Percentiles rank a stretch among this genome's conserved stretches.
Evolutionary conservation across 2,113 vertebrate genomes (phyloP).

Genomic region (Mus pahari): DNA sequence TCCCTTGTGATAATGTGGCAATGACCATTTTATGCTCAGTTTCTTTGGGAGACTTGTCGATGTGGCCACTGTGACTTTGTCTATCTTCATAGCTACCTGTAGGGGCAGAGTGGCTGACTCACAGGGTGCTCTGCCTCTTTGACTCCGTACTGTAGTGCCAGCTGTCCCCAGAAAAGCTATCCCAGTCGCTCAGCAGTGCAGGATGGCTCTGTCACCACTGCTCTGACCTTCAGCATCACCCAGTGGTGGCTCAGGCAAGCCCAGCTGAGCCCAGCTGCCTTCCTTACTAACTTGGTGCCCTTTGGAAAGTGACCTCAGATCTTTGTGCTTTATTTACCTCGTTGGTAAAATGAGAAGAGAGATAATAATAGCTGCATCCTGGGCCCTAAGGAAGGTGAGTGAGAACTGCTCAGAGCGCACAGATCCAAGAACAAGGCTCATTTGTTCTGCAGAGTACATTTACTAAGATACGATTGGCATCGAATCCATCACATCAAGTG

Average conservation of each 20-base stretch:
- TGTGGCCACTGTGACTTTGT: background rate
- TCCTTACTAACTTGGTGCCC: background rate
- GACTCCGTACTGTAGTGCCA: background rate
- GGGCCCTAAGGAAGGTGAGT: slow-evolving; percentile 19
- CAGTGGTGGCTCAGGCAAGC: background rate
- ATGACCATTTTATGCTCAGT: background rate
- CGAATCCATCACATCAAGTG: background rate
- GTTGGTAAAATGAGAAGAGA: slow-evolving; percentile 50
- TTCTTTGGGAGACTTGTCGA: background rate
- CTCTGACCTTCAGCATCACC: background rate
- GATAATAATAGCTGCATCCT: slow-evolving; percentile 44
- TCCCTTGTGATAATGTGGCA: background rate
- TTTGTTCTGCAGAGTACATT: too few species aligned
- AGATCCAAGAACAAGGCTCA: background rate
- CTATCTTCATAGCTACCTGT: slow-evolving; percentile 39
- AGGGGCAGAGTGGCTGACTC: slow-evolving; percentile 59
- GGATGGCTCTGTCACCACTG: background rate
- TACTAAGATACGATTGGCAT: background rate
- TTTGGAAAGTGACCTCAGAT: slow-evolving; percentile 43
- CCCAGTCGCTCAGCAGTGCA: background rate
- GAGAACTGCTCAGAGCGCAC: background rate
- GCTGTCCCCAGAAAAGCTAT: background rate
- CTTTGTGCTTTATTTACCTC: slow-evolving; percentile 38
- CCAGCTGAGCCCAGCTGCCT: background rate
- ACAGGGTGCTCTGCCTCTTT: background rate